phyloP scores from a whole-genome alignment of 2,113 vertebrate species.

The Eulemur macaco region DNA sequence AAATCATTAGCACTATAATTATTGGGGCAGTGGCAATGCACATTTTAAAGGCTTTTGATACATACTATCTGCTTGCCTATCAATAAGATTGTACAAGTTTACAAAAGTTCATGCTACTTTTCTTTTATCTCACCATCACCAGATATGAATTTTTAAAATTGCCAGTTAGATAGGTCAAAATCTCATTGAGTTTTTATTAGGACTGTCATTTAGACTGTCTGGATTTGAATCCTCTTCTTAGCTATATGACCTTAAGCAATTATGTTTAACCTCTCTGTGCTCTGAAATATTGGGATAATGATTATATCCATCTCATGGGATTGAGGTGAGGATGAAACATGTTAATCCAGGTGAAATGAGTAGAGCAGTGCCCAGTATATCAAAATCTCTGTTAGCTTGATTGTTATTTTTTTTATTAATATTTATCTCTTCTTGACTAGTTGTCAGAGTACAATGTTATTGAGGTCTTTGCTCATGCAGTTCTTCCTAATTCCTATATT shows the following conservation, averaged over 20 bases:
- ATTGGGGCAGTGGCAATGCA: not conserved
- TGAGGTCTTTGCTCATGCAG: not conserved
- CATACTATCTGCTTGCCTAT: not conserved
- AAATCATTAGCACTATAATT: not conserved
- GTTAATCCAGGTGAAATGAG: not conserved
- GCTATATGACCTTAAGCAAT: not conserved
- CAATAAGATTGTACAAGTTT: not conserved
- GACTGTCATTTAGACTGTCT: not conserved
- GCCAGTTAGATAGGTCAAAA: not conserved
- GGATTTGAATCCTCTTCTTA: not conserved
- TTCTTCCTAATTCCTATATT: not conserved
- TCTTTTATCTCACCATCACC: not conserved
- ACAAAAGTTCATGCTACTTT: not conserved
- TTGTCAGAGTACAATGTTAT: not conserved
- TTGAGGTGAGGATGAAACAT: not conserved
- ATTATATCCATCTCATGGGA: not conserved
- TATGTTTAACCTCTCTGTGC: not conserved
- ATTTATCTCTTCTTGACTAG: not conserved
- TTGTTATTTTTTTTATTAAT: not conserved
- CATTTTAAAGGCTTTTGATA: not conserved
- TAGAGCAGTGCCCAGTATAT: not conserved
- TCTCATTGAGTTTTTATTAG: not conserved
- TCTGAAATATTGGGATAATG: not conserved
- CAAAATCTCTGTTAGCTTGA: not conserved
- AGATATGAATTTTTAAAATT: not conserved